A percentile compares a stretch with the other conserved stretches of the same genome.
phyloP scores from a whole-genome alignment of 2,888 invertebrate species.

The Exephanes ischioxanthus region DNA sequence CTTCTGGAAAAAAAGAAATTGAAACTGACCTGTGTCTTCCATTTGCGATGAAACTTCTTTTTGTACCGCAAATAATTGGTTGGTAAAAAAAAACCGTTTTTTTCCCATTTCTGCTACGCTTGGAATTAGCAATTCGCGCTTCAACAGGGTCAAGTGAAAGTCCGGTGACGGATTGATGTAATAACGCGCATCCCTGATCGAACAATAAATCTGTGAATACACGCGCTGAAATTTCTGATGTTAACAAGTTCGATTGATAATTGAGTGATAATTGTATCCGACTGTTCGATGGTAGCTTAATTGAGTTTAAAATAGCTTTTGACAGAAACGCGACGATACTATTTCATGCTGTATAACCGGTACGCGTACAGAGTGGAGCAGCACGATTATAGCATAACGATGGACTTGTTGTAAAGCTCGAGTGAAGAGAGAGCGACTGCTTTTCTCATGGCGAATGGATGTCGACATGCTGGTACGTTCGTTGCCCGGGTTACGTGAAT shows the following conservation, averaged over 20 bases:
- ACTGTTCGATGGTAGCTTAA: constrained; percentile 46
- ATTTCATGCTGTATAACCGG: background rate
- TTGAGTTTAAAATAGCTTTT: constrained; percentile 53
- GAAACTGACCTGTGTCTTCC: background rate
- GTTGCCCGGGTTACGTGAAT: constrained; percentile 3
- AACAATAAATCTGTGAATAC: background rate
- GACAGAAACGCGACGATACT: constrained; percentile 13
- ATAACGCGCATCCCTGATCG: background rate
- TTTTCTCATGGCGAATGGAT: constrained; percentile 44
- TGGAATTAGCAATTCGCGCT: background rate
- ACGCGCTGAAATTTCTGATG: constrained; percentile 19
- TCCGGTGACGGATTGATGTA: background rate
- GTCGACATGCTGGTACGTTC: constrained; percentile 44
- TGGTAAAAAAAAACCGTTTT: background rate
- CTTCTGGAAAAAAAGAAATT: background rate
- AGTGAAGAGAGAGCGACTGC: constrained; percentile 14
- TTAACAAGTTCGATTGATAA: constrained; percentile 43
- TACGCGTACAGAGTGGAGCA: background rate
- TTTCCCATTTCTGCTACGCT: background rate
- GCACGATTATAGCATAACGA: constrained; percentile 51
- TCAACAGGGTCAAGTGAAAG: background rate
- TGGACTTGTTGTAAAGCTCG: constrained; percentile 39
- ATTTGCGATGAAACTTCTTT: background rate
- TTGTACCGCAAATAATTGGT: background rate
- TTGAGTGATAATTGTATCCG: background rate